These are phyloP conservation scores for Siphonodentalium dalli DNA, from an alignment of 2,888 invertebrate species.

Conservation along the genomic window DNA sequence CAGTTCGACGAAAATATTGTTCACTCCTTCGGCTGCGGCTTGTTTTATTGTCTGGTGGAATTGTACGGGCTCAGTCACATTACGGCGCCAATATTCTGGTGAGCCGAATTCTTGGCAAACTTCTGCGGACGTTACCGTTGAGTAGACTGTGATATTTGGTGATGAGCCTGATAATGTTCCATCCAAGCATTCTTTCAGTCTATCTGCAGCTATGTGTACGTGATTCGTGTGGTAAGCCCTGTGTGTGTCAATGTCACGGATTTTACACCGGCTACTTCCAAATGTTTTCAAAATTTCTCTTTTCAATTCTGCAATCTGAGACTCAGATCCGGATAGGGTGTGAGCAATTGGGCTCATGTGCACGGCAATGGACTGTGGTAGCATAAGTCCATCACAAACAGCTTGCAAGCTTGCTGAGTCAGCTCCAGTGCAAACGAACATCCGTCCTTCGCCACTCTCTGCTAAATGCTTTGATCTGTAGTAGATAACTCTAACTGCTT, in stretches of 20 bases:
- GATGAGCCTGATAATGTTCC: conserved; percentile 3
- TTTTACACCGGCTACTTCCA: neutral
- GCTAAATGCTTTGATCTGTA: conserved; percentile 21
- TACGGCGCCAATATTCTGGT: conserved; percentile 34
- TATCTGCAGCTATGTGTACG: conserved; percentile 17
- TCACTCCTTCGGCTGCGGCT: conserved; percentile 6
- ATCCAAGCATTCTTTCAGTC: conserved; percentile 14
- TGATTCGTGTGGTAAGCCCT: conserved; percentile 35
- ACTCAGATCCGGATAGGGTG: conserved; percentile 33
- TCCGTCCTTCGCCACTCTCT: conserved; percentile 23
- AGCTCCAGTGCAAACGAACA: conserved; percentile 28
- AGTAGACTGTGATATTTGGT: conserved; percentile 25
- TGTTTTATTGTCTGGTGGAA: conserved; percentile 29
- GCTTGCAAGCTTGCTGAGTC: conserved; percentile 12
- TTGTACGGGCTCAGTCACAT: conserved; percentile 32
- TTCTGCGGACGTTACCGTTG: conserved; percentile 30
- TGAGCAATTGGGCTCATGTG: conserved; percentile 31
- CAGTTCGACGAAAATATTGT: conserved; percentile 29
- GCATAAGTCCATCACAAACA: neutral
- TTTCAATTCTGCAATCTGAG: conserved; percentile 21
- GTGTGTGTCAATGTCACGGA: conserved; percentile 25
- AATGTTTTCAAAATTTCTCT: conserved; percentile 7
- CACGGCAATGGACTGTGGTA: conserved; percentile 24
- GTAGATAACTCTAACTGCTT: conserved; percentile 31
- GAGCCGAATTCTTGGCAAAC: conserved; percentile 9